A percentile compares a stretch with the other conserved stretches of the same genome.
These are phyloP conservation scores for Apoda limacodes DNA, from an alignment of 2,888 invertebrate species.

Conservation along the genomic window DNA sequence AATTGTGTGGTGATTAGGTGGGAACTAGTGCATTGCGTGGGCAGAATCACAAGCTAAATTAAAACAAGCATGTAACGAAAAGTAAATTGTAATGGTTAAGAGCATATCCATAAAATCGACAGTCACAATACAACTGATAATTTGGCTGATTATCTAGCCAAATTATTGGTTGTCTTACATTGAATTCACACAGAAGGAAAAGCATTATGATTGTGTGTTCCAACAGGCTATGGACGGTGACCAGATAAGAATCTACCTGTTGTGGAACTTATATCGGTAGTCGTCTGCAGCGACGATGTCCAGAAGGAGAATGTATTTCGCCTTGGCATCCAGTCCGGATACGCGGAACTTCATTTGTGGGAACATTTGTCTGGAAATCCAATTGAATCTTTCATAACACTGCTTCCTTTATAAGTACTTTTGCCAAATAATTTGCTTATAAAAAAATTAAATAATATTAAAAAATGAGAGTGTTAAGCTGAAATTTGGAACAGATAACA, in stretches of 20 bases:
- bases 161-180: no score
- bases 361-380: conserved; percentile 96
- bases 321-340: conserved; percentile 97
- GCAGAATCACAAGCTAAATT: conserved; percentile 63
- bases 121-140: no score
- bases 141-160: no score
- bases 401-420: background rate
- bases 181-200: no score
- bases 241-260: conserved; percentile 74
- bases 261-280: conserved; percentile 98
- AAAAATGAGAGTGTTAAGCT: conserved; percentile 36
- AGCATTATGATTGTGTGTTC: conserved; percentile 28
- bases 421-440: background rate
- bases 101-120: conserved; percentile 52
- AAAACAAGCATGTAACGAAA: conserved; percentile 52
- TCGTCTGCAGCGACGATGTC: conserved; percentile 99
- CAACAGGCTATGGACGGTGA: conserved; percentile 32
- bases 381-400: no score
- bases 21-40: conserved; percentile 61
- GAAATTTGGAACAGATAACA: no score
- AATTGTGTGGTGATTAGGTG: conserved; percentile 44
- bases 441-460: no score
- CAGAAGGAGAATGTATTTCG: conserved; percentile 98
- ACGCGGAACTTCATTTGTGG: conserved; percentile 99
- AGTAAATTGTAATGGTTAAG: conserved; percentile 34